A percentile compares a stretch with the other conserved stretches of the same genome.
These are phyloP conservation scores for Lophura nycthemera DNA, from an alignment of 2,113 vertebrate species.

Conservation along the genomic window DNA sequence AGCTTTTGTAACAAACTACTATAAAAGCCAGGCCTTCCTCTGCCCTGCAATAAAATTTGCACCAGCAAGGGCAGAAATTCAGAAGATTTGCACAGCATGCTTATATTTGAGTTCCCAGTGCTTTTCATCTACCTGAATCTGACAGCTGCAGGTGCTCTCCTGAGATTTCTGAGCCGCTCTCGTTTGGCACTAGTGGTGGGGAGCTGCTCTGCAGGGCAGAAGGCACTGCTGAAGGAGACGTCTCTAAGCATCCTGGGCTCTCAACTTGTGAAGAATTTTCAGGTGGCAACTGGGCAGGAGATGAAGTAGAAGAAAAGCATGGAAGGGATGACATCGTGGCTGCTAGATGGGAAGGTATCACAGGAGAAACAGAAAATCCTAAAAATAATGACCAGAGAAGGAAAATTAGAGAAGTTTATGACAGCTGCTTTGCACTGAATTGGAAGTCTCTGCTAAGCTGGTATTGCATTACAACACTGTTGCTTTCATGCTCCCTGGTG, in stretches of 20 bases:
- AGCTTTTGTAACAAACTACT: neutral
- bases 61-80: neutral
- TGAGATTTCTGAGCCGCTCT: conserved; percentile 17
- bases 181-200: fast-evolving
- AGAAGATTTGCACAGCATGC: neutral
- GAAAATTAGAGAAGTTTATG: neutral
- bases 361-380: conserved; percentile 14
- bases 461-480: fast-evolving
- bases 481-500: neutral
- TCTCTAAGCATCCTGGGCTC: neutral
- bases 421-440: neutral
- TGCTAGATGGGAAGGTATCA: neutral
- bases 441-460: neutral
- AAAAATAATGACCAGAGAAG: neutral
- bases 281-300: neutral
- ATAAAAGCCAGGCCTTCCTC: neutral
- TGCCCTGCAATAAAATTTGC: neutral
- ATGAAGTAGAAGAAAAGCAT: neutral
- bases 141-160: neutral
- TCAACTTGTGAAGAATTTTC: neutral
- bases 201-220: neutral
- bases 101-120: neutral
- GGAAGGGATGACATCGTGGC: fast-evolving
- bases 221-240: fast-evolving
- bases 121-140: conserved; percentile 14